phyloP scores from a whole-genome alignment of 2,888 invertebrate genomes.

The Caenorhabditis macrosperma region DNA sequence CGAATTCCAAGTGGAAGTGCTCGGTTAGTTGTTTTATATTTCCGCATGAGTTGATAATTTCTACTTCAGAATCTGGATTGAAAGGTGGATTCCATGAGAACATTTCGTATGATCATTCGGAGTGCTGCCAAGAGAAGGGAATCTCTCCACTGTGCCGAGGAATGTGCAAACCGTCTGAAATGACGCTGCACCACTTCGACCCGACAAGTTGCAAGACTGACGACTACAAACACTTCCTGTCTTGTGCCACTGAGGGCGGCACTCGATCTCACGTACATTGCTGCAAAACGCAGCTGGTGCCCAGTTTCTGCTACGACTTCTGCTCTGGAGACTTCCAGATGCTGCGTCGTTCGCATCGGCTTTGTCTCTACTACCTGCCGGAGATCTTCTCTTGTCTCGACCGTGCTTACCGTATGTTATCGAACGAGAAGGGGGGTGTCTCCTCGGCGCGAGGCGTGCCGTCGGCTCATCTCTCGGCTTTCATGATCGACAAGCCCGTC shows the following conservation, averaged over 20 bases:
- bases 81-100: conserved; percentile 77
- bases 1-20: conserved; percentile 78
- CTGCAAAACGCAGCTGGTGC: conserved; percentile 78
- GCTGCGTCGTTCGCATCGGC: conserved; percentile 77
- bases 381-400: conserved; percentile 80
- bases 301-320: conserved; percentile 80
- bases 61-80: conserved; percentile 78
- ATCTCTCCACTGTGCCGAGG: conserved; percentile 88
- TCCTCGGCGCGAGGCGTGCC: conserved; percentile 28
- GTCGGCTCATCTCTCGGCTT: conserved; percentile 48
- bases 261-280: conserved; percentile 79
- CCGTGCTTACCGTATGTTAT: conserved; percentile 74
- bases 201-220: conserved; percentile 78
- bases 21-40: conserved; percentile 62
- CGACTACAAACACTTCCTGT: conserved; percentile 78
- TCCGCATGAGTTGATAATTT: not conserved
- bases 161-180: conserved; percentile 84
- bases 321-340: conserved; percentile 77
- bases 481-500: conserved; percentile 59
- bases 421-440: conserved; percentile 35
- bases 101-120: conserved; percentile 79
- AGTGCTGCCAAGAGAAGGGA: conserved; percentile 89
- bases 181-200: conserved; percentile 77
- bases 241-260: conserved; percentile 78
- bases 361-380: conserved; percentile 80